phyloP scores from a whole-genome alignment of 2,888 invertebrate genomes.

The Drosophila birchii region DNA sequence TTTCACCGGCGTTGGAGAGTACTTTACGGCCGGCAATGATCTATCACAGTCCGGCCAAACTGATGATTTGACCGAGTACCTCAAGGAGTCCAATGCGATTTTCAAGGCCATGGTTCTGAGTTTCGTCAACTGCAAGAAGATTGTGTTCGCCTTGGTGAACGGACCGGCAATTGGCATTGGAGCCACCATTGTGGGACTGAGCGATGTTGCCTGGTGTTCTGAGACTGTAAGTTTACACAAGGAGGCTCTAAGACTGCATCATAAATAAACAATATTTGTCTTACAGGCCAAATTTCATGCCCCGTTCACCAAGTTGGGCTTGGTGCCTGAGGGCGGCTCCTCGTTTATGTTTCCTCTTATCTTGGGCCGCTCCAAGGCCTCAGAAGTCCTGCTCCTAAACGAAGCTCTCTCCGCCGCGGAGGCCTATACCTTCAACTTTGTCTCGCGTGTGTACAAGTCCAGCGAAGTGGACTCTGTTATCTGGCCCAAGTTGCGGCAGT shows the following conservation, averaged over 20 bases:
- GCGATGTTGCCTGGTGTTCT: slow-evolving; percentile 95
- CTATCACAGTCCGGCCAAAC: slow-evolving; percentile 32
- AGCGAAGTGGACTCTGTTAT: slow-evolving; percentile 87
- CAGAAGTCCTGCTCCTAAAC: slow-evolving; percentile 88
- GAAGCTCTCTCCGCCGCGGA: slow-evolving; percentile 92
- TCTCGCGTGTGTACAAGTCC: slow-evolving; percentile 91
- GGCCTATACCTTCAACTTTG: slow-evolving; percentile 91
- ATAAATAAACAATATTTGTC: neutral
- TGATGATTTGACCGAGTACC: slow-evolving; percentile 57
- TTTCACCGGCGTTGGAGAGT: slow-evolving; percentile 86
- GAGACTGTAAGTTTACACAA: slow-evolving; percentile 87
- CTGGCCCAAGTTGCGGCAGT: slow-evolving; percentile 86
- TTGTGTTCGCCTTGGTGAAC: slow-evolving; percentile 94
- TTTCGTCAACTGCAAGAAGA: slow-evolving; percentile 92
- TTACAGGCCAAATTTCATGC: slow-evolving; percentile 93
- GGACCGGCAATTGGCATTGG: slow-evolving; percentile 96
- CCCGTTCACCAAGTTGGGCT: slow-evolving; percentile 93
- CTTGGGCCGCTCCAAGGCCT: slow-evolving; percentile 92
- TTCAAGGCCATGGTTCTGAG: slow-evolving; percentile 88
- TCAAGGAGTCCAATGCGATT: slow-evolving; percentile 70
- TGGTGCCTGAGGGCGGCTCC: slow-evolving; percentile 96
- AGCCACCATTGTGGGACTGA: slow-evolving; percentile 91
- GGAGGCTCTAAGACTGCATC: accelerated
- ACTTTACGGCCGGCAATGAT: slow-evolving; percentile 81
- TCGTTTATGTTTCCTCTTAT: slow-evolving; percentile 93